Evolutionary conservation across 2,113 vertebrate species (phyloP).

Genomic region (Tragulus kanchil): DNA sequence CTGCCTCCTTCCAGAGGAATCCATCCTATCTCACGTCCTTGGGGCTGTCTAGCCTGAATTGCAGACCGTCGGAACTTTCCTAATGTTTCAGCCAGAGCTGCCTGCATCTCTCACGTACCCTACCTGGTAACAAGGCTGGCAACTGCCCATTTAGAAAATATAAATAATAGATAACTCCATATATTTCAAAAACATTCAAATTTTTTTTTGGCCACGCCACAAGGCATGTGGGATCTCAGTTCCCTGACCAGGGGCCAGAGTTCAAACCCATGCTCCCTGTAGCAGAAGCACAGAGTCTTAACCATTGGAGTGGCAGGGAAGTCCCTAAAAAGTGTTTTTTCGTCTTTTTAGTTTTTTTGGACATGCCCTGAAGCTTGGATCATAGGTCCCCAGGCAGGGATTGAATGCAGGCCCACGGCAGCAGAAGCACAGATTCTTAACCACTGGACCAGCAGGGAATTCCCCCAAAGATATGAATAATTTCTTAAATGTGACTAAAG

Average conservation of each 20-base stretch:
- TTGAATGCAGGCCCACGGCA: background rate
- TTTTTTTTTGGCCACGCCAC: background rate
- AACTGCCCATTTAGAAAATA: background rate
- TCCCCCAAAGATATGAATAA: rapidly evolving
- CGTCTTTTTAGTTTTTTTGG: background rate
- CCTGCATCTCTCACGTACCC: background rate
- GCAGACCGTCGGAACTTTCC: background rate
- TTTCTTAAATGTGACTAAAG: background rate
- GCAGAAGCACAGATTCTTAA: background rate
- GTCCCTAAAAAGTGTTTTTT: background rate
- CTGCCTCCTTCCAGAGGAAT: background rate
- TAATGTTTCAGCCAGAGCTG: background rate
- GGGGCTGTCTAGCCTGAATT: background rate
- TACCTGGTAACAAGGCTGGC: background rate
- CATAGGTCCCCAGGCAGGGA: background rate
- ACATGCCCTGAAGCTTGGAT: background rate
- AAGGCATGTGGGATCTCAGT: background rate
- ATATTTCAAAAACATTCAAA: background rate
- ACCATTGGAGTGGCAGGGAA: background rate
- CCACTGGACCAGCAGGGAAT: background rate
- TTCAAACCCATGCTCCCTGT: background rate
- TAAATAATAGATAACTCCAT: background rate
- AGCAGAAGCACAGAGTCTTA: rapidly evolving
- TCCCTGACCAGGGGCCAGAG: background rate
- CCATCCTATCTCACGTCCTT: background rate